Base-by-base conservation (phyloP, 2,797 vertebrate genomes). In the Lacerta viridis region DNA sequence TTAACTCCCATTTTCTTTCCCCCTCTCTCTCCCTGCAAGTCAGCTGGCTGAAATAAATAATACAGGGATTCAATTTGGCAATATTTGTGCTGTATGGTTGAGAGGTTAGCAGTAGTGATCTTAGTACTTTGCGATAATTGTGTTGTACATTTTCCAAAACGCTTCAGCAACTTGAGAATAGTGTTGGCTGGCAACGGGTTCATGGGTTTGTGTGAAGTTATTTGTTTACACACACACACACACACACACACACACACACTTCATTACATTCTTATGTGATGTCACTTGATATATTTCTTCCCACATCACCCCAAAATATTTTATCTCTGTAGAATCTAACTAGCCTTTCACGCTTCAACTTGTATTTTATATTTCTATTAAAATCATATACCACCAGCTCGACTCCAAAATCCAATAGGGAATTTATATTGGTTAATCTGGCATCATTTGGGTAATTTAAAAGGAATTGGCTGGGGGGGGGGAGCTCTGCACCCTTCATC, bases 101-200 rank as follows among this genome's bases (percentile, higher is more conserved):
- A 85, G 90, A 87, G 93, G 89, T 93, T 84, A 87, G 81, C 27
- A n/a, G 77, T n/a, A 80, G 66, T 84, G 85, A 91, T 88, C 85
- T 86, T 78, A 79, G 87, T 79, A 86, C 80, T 74, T 75, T 81
- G 46, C 27, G 77, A 33, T 61, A 91, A 94, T 84, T 91, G 88
- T 66, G 76, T 66, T 90, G 89, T 88, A 77, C 78, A 84, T 66
- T 93, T 92, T 92, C 90, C 92, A 92, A 92, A 91, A 91, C 75
- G 36, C 43, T 25, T 36, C 18, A 18, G 64, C 84, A 55, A 27
- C 39, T 18, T 8, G 20, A 88, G 84, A 88, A 39, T 55, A 66
- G 75, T 33, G 61, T 85, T 89, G 84, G 25, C 66, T 83, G 61
- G 69, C 78, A 85, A 71, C 59, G 55, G 72, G 75, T 59, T 90